These are phyloP conservation scores for Pelodiscus sinensis DNA, from an alignment of 2,113 vertebrate genomes.

Conservation along the genomic window DNA sequence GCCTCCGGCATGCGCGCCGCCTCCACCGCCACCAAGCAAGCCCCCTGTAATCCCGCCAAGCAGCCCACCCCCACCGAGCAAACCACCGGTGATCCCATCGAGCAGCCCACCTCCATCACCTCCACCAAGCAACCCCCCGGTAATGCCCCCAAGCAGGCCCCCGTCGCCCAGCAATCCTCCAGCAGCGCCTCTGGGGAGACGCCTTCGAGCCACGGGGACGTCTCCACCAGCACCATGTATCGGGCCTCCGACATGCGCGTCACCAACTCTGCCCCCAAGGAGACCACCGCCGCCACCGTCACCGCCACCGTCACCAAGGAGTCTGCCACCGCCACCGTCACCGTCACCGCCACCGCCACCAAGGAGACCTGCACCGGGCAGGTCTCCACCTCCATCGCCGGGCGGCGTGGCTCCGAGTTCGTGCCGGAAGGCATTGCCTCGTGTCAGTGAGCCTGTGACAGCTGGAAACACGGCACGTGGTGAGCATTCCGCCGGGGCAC, in stretches of 20 bases:
- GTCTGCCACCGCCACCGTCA: not conserved
- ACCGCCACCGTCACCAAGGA: not conserved
- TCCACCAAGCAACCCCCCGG: constrained; percentile 28
- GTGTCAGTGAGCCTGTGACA: constrained; percentile 48
- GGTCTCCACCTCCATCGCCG: not conserved
- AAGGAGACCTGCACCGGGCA: too few species aligned
- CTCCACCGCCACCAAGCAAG: constrained; percentile 1
- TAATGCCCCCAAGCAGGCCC: constrained; percentile 55
- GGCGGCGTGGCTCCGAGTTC: constrained; percentile 56
- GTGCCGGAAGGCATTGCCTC: not conserved
- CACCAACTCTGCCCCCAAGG: too few species aligned
- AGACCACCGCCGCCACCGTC: not conserved
- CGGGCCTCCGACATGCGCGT: too few species aligned
- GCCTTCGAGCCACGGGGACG: too few species aligned
- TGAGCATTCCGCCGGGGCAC: rapidly evolving
- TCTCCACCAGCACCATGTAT: too few species aligned
- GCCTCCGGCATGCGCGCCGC: too few species aligned
- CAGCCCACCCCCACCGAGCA: constrained; percentile 6
- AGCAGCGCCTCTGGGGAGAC: too few species aligned
- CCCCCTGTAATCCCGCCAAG: constrained; percentile 12
- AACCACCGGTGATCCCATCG: constrained; percentile 31
- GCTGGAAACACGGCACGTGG: constrained; percentile 2
- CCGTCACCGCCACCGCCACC: not conserved
- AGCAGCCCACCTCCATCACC: constrained; percentile 29
- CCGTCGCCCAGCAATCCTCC: not conserved